phyloP scores from a whole-genome alignment of 2,888 invertebrate species.

The Acanthoscelides obtectus region DNA sequence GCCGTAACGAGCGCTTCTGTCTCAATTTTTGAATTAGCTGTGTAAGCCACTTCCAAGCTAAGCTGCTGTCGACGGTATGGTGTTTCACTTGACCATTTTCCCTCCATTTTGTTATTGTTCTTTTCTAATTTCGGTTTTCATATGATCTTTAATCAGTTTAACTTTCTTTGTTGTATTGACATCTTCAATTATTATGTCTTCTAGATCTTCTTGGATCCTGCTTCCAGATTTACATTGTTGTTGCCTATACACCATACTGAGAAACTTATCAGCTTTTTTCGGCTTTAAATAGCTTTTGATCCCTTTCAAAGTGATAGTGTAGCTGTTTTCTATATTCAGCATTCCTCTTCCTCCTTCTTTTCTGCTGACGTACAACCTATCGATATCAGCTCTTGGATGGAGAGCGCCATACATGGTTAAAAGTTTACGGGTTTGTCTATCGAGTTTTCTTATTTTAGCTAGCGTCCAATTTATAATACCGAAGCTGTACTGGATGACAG shows the following conservation, averaged over 20 bases:
- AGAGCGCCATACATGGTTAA: too few species aligned
- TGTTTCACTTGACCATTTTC: background rate
- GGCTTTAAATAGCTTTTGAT: too few species aligned
- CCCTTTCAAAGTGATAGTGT: too few species aligned
- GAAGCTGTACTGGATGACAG: constrained; percentile 1
- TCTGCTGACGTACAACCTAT: too few species aligned
- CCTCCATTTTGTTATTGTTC: background rate
- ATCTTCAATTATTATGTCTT: background rate
- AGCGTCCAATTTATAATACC: too few species aligned
- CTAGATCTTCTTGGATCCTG: too few species aligned
- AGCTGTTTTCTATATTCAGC: too few species aligned
- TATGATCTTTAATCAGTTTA: background rate
- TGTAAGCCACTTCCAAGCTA: constrained; percentile 1
- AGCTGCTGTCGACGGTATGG: background rate
- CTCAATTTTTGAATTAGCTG: background rate
- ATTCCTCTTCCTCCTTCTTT: too few species aligned
- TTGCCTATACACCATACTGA: background rate
- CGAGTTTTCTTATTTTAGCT: too few species aligned
- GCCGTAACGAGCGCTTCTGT: too few species aligned
- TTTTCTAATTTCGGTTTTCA: background rate
- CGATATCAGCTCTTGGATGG: too few species aligned
- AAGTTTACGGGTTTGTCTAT: too few species aligned
- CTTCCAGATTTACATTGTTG: background rate
- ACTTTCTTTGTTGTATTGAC: background rate
- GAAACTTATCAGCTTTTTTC: background rate